A percentile compares a stretch with the other conserved stretches of the same genome.
Conservation (phyloP, 2,113 vertebrate genomes). For the Pseudorasbora parva region DNA sequence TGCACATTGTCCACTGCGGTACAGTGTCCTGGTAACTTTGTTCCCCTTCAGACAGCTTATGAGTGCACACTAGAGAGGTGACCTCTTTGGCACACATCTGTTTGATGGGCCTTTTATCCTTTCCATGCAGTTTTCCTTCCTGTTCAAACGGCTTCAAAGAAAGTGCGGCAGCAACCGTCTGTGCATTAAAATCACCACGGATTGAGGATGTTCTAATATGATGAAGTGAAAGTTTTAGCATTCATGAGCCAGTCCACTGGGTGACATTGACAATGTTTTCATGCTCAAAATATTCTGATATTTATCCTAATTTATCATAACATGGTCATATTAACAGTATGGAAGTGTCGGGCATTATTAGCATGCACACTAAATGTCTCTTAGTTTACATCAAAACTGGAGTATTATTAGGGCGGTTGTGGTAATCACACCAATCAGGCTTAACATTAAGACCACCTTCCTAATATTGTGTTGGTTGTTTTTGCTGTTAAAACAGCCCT, state of each 20-base stretch:
- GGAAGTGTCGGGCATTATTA: neutral
- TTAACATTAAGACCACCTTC: no score
- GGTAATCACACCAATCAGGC: no score
- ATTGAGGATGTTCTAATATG: slow-evolving; percentile 6
- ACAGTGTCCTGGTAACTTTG: slow-evolving; percentile 29
- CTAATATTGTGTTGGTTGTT: no score
- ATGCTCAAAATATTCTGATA: neutral
- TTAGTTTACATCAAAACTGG: neutral
- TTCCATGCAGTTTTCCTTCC: slow-evolving; percentile 23
- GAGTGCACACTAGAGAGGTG: slow-evolving; percentile 13
- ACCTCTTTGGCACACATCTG: slow-evolving; percentile 42
- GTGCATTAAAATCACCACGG: neutral
- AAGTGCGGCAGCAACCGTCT: neutral
- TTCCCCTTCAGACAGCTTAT: slow-evolving; percentile 7
- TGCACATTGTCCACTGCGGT: neutral
- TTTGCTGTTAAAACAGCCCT: no score
- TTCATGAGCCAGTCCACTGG: neutral
- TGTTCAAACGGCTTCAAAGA: slow-evolving; percentile 37
- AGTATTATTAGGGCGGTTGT: no score
- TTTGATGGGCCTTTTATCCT: slow-evolving; percentile 29
- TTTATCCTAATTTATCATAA: neutral
- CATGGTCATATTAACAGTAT: neutral
- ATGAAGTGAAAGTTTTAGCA: neutral
- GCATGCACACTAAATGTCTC: neutral
- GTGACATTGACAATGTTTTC: neutral